Conservation (phyloP, 2,888 invertebrate genomes). For the Malthinus flaveolus region DNA sequence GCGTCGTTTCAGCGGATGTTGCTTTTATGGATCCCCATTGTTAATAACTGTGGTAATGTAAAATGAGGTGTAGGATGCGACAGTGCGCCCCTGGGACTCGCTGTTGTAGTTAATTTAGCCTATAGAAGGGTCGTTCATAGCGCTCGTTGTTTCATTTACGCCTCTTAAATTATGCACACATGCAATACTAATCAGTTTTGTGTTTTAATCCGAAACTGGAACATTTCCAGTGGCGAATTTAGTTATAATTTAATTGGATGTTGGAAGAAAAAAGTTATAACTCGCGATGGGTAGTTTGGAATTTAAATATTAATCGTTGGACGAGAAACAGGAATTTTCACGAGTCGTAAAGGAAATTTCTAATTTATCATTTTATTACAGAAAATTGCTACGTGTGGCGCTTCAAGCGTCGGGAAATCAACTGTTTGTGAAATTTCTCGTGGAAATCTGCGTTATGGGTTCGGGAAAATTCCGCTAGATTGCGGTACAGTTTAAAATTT, state of each 20-base stretch:
- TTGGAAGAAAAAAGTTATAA: no score
- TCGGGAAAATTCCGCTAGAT: conserved; percentile 5
- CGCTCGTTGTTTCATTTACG: conserved; percentile 9
- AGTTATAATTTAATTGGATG: no score
- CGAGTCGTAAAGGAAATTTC: no score
- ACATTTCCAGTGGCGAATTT: no score
- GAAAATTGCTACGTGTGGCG: not conserved
- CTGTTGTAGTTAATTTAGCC: conserved; percentile 8
- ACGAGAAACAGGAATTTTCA: no score
- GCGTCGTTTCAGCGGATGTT: not conserved
- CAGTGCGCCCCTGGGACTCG: conserved; percentile 9
- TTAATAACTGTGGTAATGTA: conserved; percentile 16
- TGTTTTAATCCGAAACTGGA: no score
- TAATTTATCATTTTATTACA: no score
- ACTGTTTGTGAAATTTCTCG: not conserved
- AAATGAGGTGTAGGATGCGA: conserved; percentile 8
- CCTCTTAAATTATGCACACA: conserved; percentile 6
- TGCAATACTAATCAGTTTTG: conserved; percentile 3
- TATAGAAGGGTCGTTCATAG: not conserved
- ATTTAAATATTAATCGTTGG: no score
- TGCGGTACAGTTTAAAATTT: conserved; percentile 1
- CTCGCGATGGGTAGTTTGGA: no score
- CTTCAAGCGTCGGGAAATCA: not conserved
- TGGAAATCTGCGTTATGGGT: not conserved
- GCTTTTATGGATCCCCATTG: conserved; percentile 7